These are phyloP conservation scores for Colistium nudipinnis DNA, from an alignment of 2,113 vertebrate species.

Conservation along the genomic window DNA sequence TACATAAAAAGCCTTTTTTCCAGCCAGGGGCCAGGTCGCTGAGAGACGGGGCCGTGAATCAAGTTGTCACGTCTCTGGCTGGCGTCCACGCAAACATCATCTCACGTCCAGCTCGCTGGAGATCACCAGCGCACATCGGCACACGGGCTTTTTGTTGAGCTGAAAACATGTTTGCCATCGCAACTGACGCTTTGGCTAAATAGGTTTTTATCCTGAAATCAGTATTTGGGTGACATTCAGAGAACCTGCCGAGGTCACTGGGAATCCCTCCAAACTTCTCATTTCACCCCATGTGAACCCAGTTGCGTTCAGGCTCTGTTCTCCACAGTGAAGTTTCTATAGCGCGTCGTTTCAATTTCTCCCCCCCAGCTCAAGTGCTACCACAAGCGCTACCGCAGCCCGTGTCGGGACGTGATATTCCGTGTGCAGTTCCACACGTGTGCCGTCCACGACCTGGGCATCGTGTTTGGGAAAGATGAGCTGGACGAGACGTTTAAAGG, in stretches of 20 bases:
- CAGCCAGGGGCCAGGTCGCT: slow-evolving; percentile 16
- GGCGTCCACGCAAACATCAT: background rate
- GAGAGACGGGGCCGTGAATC: slow-evolving; percentile 14
- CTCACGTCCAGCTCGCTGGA: slow-evolving; percentile 13
- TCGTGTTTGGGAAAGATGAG: slow-evolving; percentile 95
- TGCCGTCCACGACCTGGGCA: slow-evolving; percentile 91
- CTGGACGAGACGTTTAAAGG: slow-evolving; percentile 97
- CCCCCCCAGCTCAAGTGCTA: slow-evolving; percentile 92
- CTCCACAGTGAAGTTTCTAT: background rate
- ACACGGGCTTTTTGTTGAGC: background rate
- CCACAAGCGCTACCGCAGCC: slow-evolving; percentile 93
- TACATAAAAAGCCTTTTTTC: slow-evolving; percentile 28
- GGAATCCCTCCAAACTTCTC: background rate
- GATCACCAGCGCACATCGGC: too few relatives aligned
- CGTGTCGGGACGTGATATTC: slow-evolving; percentile 93
- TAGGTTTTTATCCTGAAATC: background rate
- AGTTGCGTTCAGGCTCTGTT: background rate
- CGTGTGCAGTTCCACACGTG: slow-evolving; percentile 98
- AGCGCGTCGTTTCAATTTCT: background rate
- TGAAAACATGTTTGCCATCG: background rate
- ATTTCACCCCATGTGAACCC: background rate
- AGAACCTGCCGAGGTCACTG: background rate
- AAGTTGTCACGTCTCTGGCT: slow-evolving; percentile 18
- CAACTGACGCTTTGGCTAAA: background rate
- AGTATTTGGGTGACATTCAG: slow-evolving; percentile 1